phyloP scores from a whole-genome alignment of 2,888 invertebrate species.

The Agrypnus murinus region DNA sequence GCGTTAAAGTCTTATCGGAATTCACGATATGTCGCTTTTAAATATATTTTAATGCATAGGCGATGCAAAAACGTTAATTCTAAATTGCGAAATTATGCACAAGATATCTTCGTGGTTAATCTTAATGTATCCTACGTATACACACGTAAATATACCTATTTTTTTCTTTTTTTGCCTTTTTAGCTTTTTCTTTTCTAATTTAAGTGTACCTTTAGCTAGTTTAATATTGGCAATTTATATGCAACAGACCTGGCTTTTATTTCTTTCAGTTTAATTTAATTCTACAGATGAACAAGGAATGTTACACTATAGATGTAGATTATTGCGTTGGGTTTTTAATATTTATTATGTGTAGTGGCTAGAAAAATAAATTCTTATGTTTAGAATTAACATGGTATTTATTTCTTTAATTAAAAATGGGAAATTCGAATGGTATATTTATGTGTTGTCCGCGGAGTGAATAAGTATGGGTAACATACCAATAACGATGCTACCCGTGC shows the following conservation, averaged over 20 bases:
- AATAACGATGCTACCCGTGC: no score
- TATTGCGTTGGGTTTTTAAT: slow-evolving; percentile 3
- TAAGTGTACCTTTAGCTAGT: slow-evolving; percentile 35
- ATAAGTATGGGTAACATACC: no score
- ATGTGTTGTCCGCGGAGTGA: no score
- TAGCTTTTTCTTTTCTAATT: slow-evolving; percentile 35
- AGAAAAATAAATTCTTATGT: no score
- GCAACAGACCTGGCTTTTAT: slow-evolving; percentile 30
- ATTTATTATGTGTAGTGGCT: no score
- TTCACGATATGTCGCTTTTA: slow-evolving; percentile 10
- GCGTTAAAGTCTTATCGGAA: slow-evolving; percentile 20
- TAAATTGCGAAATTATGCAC: slow-evolving; percentile 40
- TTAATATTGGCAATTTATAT: slow-evolving; percentile 43
- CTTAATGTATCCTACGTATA: slow-evolving; percentile 32
- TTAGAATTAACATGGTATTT: no score
- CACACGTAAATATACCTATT: no score
- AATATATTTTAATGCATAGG: slow-evolving; percentile 36
- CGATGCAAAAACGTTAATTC: slow-evolving; percentile 33
- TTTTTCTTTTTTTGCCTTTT: background rate
- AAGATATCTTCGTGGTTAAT: slow-evolving; percentile 29
- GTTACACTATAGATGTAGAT: slow-evolving; percentile 29
- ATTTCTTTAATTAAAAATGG: no score
- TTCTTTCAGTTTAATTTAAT: slow-evolving; percentile 17
- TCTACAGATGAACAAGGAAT: slow-evolving; percentile 15
- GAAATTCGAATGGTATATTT: no score